Base-by-base conservation (phyloP, 2,797 vertebrate genomes). In the Corythornis leucogaster region DNA sequence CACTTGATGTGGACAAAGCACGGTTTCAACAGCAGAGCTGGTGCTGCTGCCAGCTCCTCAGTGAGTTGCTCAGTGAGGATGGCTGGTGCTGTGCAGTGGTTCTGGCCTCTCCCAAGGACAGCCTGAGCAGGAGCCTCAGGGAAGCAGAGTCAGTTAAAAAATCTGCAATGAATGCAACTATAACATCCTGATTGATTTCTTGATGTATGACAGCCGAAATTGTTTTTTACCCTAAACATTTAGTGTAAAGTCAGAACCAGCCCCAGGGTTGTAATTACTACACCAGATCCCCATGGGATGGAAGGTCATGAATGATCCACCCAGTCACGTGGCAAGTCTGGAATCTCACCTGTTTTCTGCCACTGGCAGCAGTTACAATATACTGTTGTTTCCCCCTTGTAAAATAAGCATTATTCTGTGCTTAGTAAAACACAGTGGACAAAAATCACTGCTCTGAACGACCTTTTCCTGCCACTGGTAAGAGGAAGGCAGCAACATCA, bases 401-500 rank as follows among this genome's bases (percentile, higher is more conserved):
- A 62, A 80, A 74, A 77, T 2, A 28, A 75, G 6, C 50, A 12
- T 54, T 68, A 30, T 51, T 30, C 25, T 35, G 55, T 43, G 51
- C 63, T 61, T 15, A 22, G 46, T 15, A 42, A 43, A 82, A 25
- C 21, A 26, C 24, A 77, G 73, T 0, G 1, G 28, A 28, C 7
- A n/a, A 46, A 43, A 26, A 89, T 55, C 33, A 18, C 43, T 16
- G 28, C 33, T 45, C 5, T 5, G 7, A 40, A 45, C 40, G 62
- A 30, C 66, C 57, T 59, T 24, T 31, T 12, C 15, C 53, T 11
- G 6, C 2, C 43, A 18, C 14, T 0, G 2, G 2, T 6, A 51
- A 25, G n/a, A 53, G 73, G 50, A n/a, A 40, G 10, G 69, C 53
- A 43, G 75, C 0, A 1, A 33, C 35, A 70, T 5, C 0, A 0